These are phyloP conservation scores for Lathamus discolor DNA, from an alignment of 2,113 vertebrate species.

Conservation along the genomic window DNA sequence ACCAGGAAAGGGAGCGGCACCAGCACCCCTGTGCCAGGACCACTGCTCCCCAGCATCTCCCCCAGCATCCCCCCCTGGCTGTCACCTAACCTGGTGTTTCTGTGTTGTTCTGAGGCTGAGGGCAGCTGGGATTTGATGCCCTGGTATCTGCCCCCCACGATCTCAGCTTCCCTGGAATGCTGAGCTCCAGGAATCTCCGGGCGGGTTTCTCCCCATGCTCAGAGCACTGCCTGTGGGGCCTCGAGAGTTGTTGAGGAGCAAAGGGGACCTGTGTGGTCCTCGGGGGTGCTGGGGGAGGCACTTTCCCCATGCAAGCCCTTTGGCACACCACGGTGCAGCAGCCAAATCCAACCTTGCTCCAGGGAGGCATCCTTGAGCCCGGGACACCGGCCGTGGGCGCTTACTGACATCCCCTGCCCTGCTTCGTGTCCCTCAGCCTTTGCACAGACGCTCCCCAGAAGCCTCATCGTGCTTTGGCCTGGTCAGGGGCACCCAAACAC, in stretches of 20 bases:
- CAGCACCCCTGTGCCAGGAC: background rate
- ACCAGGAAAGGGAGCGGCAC: background rate
- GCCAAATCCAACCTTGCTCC: background rate
- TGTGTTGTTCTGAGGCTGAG: background rate
- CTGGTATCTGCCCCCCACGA: rapidly evolving
- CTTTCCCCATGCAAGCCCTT: background rate
- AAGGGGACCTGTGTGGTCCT: background rate
- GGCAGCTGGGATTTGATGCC: background rate
- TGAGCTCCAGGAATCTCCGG: background rate
- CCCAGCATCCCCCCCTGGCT: rapidly evolving
- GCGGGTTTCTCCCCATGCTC: background rate
- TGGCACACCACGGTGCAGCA: background rate
- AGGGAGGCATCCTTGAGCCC: background rate
- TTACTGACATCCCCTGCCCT: background rate
- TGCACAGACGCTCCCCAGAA: background rate
- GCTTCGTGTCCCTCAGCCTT: too few relatives aligned
- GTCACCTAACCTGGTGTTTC: background rate
- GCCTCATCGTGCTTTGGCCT: background rate
- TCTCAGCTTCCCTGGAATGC: background rate
- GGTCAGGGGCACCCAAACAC: background rate
- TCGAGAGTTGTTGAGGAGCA: background rate
- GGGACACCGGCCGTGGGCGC: background rate
- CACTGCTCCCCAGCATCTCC: background rate
- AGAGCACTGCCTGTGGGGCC: too few relatives aligned
- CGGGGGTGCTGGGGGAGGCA: background rate